A percentile compares a stretch with the other conserved stretches of the same genome.
Evolutionary conservation across 2,797 vertebrate species (phyloP).

Genomic region (Pseudochaenichthys georgianus): DNA sequence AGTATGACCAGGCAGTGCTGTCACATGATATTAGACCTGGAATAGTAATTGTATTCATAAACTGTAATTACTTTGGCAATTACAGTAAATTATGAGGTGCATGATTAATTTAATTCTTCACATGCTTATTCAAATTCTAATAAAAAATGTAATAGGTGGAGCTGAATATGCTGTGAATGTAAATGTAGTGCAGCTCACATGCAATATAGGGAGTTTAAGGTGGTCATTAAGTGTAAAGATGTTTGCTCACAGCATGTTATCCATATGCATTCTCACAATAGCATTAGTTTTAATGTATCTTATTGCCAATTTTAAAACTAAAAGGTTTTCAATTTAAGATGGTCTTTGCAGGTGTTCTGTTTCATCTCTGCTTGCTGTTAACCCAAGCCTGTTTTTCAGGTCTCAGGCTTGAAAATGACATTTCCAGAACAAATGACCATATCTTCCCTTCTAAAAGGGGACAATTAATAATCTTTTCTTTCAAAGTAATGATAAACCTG

Average conservation of each 20-base stretch:
- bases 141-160: slow-evolving; percentile 12
- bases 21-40: background rate
- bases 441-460: no score
- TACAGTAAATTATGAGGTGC: slow-evolving; percentile 11
- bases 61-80: slow-evolving; percentile 15
- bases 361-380: background rate
- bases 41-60: background rate
- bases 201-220: background rate
- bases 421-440: no score
- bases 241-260: slow-evolving; percentile 16
- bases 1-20: background rate
- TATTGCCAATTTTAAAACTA: background rate
- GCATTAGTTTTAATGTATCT: slow-evolving; percentile 1
- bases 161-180: background rate
- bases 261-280: background rate
- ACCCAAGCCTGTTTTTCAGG: no score
- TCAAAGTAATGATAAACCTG: no score
- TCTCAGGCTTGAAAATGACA: no score
- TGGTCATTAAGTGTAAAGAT: slow-evolving; percentile 8
- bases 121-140: slow-evolving; percentile 19
- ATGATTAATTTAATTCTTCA: slow-evolving; percentile 20
- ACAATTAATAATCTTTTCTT: no score
- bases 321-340: background rate
- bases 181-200: background rate
- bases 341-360: background rate